Base-by-base conservation (phyloP, 2,888 invertebrate species). In the Andrena camellia region DNA sequence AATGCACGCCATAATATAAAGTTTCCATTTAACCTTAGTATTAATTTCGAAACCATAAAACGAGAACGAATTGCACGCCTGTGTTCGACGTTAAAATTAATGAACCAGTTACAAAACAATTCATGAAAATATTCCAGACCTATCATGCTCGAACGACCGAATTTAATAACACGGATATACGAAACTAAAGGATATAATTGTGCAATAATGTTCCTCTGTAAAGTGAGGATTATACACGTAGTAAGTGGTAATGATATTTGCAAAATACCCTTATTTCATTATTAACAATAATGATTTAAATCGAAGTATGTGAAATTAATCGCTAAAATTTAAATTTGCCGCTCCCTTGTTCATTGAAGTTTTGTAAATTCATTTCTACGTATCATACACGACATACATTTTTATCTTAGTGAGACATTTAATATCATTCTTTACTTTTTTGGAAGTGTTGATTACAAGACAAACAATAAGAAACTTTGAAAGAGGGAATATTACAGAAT, bases 1-100 rank as follows among this genome's bases (percentile, higher is more conserved):
- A 68, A 64, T 66, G 42, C 23, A 17, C 31, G n/a, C 10, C 35
- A 42, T 33, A 31, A 73, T 59, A 64, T 26, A 59, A 71, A 74
- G 42, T 76, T 62, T 17, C 5, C 35, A 54, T 17, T 66, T 59
- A 68, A 33, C 62, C 26, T 72, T 67, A 26, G n/a, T 33, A 33
- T 67, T 72, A 42, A 33, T 67, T 52, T 59, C 57, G 17, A 33
- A 31, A 29, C 17, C 10, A 23, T 50, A 26, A 50, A 69, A 63
- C 31, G n/a, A 33, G 8, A 62, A 54, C 62, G 66, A 62, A 78
- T 72, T 20, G 35, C 29, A 5, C 57, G 20, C 20, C 20, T 31
- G 6, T 29, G 23, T 50, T 79, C 20, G 6, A 64, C 10, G 48
- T 10, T 59, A 50, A 54, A 48, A 42, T 52, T 50, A 62, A 26